A percentile compares a stretch with the other conserved stretches of the same genome.
phyloP scores from a whole-genome alignment of 1,140 invertebrate genomes.

The Drosophila tani region DNA sequence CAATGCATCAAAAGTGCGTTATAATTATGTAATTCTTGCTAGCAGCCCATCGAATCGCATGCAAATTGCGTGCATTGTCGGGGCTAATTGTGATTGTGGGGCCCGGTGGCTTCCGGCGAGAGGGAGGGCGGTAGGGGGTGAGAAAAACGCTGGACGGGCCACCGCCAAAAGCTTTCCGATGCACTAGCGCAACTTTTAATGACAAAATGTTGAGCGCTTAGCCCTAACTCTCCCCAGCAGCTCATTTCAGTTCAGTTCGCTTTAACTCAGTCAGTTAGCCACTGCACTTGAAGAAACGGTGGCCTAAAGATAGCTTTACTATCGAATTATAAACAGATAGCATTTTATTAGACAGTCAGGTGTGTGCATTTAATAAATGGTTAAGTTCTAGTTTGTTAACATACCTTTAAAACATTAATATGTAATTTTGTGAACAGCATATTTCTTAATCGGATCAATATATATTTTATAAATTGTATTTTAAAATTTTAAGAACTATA shows the following conservation, averaged over 20 bases:
- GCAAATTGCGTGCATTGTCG: slow-evolving; percentile 37
- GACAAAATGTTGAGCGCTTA: slow-evolving; percentile 60
- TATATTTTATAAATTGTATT: too few relatives aligned
- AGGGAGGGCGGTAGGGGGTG: not conserved
- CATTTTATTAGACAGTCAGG: too few relatives aligned
- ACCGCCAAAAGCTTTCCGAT: slow-evolving; percentile 45
- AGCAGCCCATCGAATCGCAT: slow-evolving; percentile 24
- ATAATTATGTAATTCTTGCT: slow-evolving; percentile 72
- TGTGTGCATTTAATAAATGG: too few relatives aligned
- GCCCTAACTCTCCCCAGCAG: slow-evolving; percentile 53
- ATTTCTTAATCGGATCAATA: too few relatives aligned
- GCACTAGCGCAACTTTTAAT: slow-evolving; percentile 67
- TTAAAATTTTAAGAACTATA: too few relatives aligned
- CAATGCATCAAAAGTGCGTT: slow-evolving; percentile 64
- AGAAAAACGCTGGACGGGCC: not conserved
- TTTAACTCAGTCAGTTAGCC: slow-evolving; percentile 19
- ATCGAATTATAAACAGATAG: not conserved
- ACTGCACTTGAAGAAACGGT: not conserved
- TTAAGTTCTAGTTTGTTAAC: too few relatives aligned
- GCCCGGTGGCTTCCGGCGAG: not conserved
- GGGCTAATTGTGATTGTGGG: slow-evolving; percentile 36
- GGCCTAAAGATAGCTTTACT: too few relatives aligned
- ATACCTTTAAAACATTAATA: too few relatives aligned
- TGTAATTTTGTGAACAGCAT: too few relatives aligned
- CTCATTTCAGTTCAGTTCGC: slow-evolving; percentile 30